phyloP scores from a whole-genome alignment of 1,140 invertebrate genomes.

The Drosophila albomicans region DNA sequence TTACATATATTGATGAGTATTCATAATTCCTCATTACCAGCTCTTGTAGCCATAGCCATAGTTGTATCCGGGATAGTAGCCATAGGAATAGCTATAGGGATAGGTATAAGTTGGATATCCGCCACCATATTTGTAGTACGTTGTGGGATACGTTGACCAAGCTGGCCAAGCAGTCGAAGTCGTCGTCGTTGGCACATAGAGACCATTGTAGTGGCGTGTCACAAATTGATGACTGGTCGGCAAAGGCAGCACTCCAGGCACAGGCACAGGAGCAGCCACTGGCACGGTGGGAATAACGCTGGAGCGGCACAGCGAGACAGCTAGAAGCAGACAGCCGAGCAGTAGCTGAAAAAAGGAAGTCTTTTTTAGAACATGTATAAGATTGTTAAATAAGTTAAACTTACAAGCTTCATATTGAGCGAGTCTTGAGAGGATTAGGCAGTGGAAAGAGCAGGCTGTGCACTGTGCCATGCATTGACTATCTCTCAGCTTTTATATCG shows the following conservation, averaged over 20 bases:
- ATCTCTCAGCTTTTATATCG: constrained; percentile 40
- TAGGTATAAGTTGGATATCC: constrained; percentile 55
- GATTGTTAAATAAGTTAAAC: constrained; percentile 14
- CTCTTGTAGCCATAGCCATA: constrained; percentile 72
- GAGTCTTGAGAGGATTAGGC: constrained; percentile 10
- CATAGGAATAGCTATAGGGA: constrained; percentile 54
- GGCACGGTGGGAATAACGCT: constrained; percentile 56
- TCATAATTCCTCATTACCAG: constrained; percentile 43
- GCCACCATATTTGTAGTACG: constrained; percentile 55
- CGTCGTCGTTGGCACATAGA: constrained; percentile 47
- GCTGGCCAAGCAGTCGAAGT: constrained; percentile 36
- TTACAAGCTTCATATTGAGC: constrained; percentile 60
- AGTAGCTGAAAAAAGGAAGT: neutral
- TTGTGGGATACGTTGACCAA: constrained; percentile 49
- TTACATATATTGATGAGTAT: neutral
- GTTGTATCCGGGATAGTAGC: constrained; percentile 57
- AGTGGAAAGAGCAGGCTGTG: constrained; percentile 24
- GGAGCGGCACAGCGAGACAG: constrained; percentile 43
- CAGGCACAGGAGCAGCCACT: constrained; percentile 12
- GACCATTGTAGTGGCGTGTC: constrained; percentile 62
- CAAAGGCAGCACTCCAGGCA: constrained; percentile 51
- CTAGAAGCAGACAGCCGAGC: constrained; percentile 50
- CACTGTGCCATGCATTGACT: constrained; percentile 39
- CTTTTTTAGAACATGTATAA: neutral
- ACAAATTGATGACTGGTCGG: constrained; percentile 71